Evolutionary conservation across 2,888 invertebrate genomes (phyloP).

Genomic region (Pyralis farinalis): DNA sequence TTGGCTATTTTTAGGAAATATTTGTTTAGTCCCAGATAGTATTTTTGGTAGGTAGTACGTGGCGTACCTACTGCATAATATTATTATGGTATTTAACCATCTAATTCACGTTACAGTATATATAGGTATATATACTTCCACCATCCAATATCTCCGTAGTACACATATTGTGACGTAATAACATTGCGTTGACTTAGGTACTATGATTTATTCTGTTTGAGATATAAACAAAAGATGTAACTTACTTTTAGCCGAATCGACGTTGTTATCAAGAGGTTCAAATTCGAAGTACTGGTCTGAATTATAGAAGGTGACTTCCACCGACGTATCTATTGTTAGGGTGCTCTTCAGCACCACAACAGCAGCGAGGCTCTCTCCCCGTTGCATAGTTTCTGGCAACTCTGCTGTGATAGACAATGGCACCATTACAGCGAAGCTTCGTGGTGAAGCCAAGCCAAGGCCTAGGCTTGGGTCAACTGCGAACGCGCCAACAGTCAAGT

Average conservation of each 20-base stretch:
- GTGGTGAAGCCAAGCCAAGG: conserved; percentile 57
- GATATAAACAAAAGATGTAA: conserved; percentile 13
- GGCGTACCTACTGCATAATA: too few relatives aligned
- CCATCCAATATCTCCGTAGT: too few relatives aligned
- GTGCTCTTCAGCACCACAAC: conserved; percentile 95
- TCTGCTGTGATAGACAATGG: conserved; percentile 93
- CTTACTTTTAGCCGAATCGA: conserved; percentile 86
- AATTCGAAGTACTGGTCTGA: conserved; percentile 90
- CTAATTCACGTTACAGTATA: too few relatives aligned
- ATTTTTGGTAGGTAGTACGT: too few relatives aligned
- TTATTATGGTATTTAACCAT: too few relatives aligned
- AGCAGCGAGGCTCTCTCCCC: conserved; percentile 94
- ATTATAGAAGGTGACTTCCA: conserved; percentile 92
- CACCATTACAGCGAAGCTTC: conserved; percentile 56
- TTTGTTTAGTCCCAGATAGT: too few relatives aligned
- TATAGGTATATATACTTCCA: too few relatives aligned
- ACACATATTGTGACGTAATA: too few relatives aligned
- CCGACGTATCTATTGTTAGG: conserved; percentile 86
- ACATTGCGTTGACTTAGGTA: too few relatives aligned
- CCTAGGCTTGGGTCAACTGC: conserved; percentile 69
- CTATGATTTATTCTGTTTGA: too few relatives aligned
- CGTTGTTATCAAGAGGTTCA: conserved; percentile 88
- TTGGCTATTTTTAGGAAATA: too few relatives aligned
- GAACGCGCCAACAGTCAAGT: conserved; percentile 65
- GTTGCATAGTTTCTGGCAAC: conserved; percentile 92